These are phyloP conservation scores for Clupea harengus DNA, from an alignment of 2,113 vertebrate genomes.

Conservation along the genomic window DNA sequence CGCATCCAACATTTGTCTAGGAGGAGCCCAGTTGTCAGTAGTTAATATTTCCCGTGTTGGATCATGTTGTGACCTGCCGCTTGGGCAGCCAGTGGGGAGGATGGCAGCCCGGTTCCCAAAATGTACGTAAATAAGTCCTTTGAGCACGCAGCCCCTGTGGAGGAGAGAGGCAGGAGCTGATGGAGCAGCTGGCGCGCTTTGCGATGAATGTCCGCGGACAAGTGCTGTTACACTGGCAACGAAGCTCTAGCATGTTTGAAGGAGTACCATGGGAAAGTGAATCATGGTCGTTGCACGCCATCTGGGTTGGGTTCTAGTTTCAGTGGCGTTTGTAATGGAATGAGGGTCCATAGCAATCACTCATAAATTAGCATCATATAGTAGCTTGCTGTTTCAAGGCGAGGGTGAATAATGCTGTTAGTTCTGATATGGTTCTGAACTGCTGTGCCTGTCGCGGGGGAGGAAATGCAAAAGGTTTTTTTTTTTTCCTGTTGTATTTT, in stretches of 20 bases:
- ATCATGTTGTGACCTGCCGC: slow-evolving; percentile 1
- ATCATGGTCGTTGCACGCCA: slow-evolving; percentile 30
- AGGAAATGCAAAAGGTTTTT: not conserved
- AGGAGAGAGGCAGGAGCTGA: slow-evolving; percentile 38
- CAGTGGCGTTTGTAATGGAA: slow-evolving; percentile 28
- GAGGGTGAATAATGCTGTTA: not conserved
- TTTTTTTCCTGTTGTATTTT: not conserved
- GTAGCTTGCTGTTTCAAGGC: not conserved
- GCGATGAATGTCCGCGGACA: slow-evolving; percentile 43
- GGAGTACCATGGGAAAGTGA: slow-evolving; percentile 32
- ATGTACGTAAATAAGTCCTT: slow-evolving; percentile 41
- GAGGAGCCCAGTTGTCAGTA: not conserved
- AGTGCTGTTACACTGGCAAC: slow-evolving; percentile 41
- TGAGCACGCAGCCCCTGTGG: not conserved
- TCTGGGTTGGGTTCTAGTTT: slow-evolving; percentile 38
- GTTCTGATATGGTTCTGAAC: not conserved
- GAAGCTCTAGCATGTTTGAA: slow-evolving; percentile 28
- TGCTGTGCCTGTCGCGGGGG: not conserved
- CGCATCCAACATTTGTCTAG: slow-evolving; percentile 2
- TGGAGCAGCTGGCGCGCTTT: slow-evolving; percentile 41
- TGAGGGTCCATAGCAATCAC: not conserved
- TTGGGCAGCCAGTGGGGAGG: not conserved
- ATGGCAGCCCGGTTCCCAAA: slow-evolving; percentile 15
- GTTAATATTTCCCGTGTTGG: slow-evolving; percentile 8
- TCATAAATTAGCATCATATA: slow-evolving; percentile 1